Evolutionary conservation across 2,113 vertebrate species (phyloP).

Genomic region (Anhinga rufa): DNA sequence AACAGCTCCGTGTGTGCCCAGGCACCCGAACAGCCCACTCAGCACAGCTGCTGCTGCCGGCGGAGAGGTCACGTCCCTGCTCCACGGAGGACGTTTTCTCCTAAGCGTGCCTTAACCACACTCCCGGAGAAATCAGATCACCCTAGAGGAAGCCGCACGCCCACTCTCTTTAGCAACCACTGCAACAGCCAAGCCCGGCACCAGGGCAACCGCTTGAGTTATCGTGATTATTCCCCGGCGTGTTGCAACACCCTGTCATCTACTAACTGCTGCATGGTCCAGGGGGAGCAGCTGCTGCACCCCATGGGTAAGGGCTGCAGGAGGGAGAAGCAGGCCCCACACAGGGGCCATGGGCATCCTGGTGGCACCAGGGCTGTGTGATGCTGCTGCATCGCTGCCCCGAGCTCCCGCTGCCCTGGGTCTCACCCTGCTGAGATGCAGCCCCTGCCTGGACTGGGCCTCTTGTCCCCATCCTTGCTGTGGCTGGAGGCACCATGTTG

Average conservation of each 20-base stretch:
- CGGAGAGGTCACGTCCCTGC: background rate
- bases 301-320: background rate
- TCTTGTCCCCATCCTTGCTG: background rate
- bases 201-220: constrained; percentile 53
- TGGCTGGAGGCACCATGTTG: background rate
- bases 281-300: background rate
- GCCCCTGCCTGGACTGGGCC: background rate
- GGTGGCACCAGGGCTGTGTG: background rate
- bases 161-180: constrained; percentile 56
- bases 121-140: constrained; percentile 53
- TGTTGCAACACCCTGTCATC: constrained; percentile 26
- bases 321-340: background rate
- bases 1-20: background rate
- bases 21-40: background rate
- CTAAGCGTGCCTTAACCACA: background rate
- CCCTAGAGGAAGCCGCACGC: constrained; percentile 52
- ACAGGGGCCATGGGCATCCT: rapidly evolving
- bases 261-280: background rate
- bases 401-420: background rate
- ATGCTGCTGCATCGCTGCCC: background rate
- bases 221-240: constrained; percentile 20
- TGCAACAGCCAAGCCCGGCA: constrained; percentile 52
- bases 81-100: background rate
- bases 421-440: background rate
- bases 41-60: background rate